These are phyloP conservation scores for Aphelenchoides fujianensis DNA, from an alignment of 1,140 invertebrate genomes.

Conservation along the genomic window DNA sequence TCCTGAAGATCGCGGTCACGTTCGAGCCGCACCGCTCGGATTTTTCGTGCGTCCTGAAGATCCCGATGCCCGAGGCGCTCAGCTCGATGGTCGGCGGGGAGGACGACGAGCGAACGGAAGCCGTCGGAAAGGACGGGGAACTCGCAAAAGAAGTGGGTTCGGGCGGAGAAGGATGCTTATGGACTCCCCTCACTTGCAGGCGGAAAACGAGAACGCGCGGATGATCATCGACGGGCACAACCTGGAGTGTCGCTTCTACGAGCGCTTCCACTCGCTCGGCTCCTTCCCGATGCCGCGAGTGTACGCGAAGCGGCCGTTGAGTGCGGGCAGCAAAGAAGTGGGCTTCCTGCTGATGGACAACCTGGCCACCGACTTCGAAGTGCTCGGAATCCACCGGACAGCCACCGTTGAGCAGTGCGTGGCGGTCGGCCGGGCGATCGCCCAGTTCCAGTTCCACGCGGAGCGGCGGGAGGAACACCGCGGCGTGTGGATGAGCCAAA, in stretches of 20 bases:
- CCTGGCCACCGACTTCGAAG: neutral
- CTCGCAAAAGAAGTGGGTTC: too few relatives aligned
- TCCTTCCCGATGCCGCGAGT: neutral
- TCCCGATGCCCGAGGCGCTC: neutral
- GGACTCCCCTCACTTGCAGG: too few relatives aligned
- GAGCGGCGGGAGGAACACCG: neutral
- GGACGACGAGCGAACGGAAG: neutral
- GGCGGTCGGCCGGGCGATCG: neutral
- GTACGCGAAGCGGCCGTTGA: neutral
- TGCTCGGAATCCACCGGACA: neutral
- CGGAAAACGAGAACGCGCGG: neutral
- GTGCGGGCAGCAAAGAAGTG: neutral
- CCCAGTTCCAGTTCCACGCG: neutral
- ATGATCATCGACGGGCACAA: conserved; percentile 9
- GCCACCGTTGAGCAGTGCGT: neutral
- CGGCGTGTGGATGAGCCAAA: neutral
- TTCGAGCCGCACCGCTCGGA: neutral
- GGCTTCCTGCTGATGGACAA: neutral
- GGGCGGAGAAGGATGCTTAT: too few relatives aligned
- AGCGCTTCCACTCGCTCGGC: neutral
- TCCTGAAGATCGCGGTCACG: neutral
- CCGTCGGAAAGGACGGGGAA: too few relatives aligned
- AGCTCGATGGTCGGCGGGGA: neutral
- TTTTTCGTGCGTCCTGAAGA: neutral
- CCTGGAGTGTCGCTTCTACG: conserved; percentile 9